A percentile compares a stretch with the other conserved stretches of the same genome.
Conservation (phyloP, 30 jellyfish, hydroid and myxozoan species). For the Hydractinia symbiolongicarpus region DNA sequence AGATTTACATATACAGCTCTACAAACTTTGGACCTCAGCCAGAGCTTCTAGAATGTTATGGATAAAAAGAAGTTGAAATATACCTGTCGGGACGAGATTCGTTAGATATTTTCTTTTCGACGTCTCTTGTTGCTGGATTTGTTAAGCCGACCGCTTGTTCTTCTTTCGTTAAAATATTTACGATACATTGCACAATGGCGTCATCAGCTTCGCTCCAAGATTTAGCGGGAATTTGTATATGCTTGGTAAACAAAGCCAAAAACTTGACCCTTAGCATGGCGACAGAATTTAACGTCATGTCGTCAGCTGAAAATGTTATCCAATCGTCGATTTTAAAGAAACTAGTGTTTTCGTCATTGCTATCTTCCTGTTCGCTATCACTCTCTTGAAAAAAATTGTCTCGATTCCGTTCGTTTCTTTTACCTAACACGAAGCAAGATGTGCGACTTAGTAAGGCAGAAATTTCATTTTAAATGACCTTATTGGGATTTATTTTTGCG, state of each 20-base stretch:
- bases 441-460: too few relatives aligned
- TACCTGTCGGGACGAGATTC: too few relatives aligned
- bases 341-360: constrained; percentile 34
- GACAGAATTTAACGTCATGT: constrained; percentile 48
- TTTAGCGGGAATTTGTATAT: constrained; percentile 61
- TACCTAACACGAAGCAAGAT: constrained; percentile 7
- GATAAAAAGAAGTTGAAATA: too few relatives aligned
- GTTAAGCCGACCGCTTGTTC: constrained; percentile 43
- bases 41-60: too few relatives aligned
- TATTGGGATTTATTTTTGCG: too few relatives aligned
- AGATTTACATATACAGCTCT: too few relatives aligned
- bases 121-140: constrained; percentile 30
- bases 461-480: too few relatives aligned
- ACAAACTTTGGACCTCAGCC: too few relatives aligned
- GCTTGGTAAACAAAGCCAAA: constrained; percentile 52
- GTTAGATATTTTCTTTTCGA: constrained; percentile 1
- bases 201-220: constrained; percentile 85
- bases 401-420: background rate
- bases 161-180: constrained; percentile 46
- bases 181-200: constrained; percentile 67
- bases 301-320: constrained; percentile 87
- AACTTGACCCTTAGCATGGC: constrained; percentile 57
- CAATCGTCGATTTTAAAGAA: constrained; percentile 76
- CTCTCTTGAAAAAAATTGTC: constrained; percentile 53
- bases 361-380: constrained; percentile 66